Base-by-base conservation (phyloP, 2,113 vertebrate species). In the Cryptomyrus ogoouensis region DNA sequence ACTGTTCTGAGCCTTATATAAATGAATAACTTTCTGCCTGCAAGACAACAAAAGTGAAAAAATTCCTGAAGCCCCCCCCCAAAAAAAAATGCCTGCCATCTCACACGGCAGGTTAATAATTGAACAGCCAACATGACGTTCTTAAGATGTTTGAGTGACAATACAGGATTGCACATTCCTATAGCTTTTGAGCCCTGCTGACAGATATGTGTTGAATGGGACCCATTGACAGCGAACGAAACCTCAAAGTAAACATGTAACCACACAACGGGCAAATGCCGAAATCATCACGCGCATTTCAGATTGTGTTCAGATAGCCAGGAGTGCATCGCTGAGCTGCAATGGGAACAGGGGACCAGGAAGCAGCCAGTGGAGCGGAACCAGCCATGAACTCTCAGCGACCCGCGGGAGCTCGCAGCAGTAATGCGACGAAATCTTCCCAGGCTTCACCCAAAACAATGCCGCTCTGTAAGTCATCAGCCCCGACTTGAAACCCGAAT, bases 391-490 rank as follows among this genome's bases (percentile, higher is more conserved):
- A 80, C 74, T 80, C 74, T 42, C 74, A 35, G 74, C 6, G 74
- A 80, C 74, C 74, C 15, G 74, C 74, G 6, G 74, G 35, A 39
- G 35, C 35, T 35, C 74, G 1, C 74, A 80, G 74, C 74, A 6
- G 31, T 80, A 80, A 39, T 42, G 74, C 74, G 35, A 42, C 15
- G 2, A 80, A 80, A 80, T 80, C 74, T 80, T 80, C 74, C 74
- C 74, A 80, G 35, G 74, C 74, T 80, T 80, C 74, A 80, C 74
- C 74, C 74, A 80, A 80, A 80, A 80, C 74, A 80, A 80, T 80
- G 74, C 74, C 7, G 74, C 74, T 80, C 74, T 80, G 35, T 80
- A 80, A 80, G 74, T 42, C 74, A 80, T 80, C 74, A 80, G 35
- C 35, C 31, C 15, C 35, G 35, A 42, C 35, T 80, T 19, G 74